Conservation (phyloP, 1,140 invertebrate species). For the Sweltsa coloradensis region DNA sequence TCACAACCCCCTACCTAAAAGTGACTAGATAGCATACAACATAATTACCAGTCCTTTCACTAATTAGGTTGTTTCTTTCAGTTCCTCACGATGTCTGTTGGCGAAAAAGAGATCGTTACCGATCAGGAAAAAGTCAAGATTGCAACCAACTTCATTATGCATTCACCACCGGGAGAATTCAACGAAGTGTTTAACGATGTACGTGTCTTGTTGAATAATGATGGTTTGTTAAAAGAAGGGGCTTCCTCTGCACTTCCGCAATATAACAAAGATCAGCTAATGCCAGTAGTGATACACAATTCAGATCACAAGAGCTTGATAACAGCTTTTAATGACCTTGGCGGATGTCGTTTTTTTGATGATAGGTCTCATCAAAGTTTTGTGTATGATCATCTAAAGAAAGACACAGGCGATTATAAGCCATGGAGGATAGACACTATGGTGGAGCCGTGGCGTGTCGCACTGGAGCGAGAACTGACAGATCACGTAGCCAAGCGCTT, state of each 20-base stretch:
- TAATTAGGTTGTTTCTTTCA: too few relatives aligned
- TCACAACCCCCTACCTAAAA: too few relatives aligned
- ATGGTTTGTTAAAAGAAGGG: conserved; percentile 88
- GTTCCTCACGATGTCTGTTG: too few relatives aligned
- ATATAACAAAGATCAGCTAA: conserved; percentile 99
- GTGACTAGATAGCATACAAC: too few relatives aligned
- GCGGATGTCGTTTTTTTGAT: conserved; percentile 83
- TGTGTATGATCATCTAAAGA: conserved; percentile 91
- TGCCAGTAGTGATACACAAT: conserved; percentile 85
- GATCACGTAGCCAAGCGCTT: conserved; percentile 85
- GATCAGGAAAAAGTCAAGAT: conserved; percentile 89
- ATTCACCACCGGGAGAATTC: conserved; percentile 98
- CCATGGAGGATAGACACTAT: conserved; percentile 60
- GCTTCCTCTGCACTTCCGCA: conserved; percentile 88
- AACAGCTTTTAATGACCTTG: conserved; percentile 93
- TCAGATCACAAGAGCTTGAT: conserved; percentile 79
- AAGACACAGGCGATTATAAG: conserved; percentile 86
- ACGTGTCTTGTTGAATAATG: conserved; percentile 88
- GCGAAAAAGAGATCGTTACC: too few relatives aligned
- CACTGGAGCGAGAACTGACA: conserved; percentile 77
- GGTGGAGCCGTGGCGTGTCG: conserved; percentile 79
- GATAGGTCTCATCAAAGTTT: conserved; percentile 89
- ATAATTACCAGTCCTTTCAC: too few relatives aligned
- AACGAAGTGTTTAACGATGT: conserved; percentile 99
- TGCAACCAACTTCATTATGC: conserved; percentile 94